Base-by-base conservation (phyloP, 2,113 vertebrate genomes). In the Nansenia antarctica region DNA sequence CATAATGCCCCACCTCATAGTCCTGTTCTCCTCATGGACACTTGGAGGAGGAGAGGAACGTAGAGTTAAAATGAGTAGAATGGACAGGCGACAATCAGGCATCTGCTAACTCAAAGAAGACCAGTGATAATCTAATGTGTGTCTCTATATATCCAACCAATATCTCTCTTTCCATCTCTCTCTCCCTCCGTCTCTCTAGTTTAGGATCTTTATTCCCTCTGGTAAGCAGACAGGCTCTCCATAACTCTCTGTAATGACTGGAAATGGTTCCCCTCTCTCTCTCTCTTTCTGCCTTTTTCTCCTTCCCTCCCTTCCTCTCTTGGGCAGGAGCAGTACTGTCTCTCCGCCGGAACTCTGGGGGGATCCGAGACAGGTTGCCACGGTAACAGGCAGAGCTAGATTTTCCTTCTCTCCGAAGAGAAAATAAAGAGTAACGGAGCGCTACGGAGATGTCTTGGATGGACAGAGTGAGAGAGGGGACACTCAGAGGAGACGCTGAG, bases 301-400 rank as follows among this genome's bases (percentile, higher is more conserved):
- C 42, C n/a, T 14, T 9, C 37, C 8, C 42, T 47, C 67, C 42
- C 31, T 45, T 11, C 62, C 31, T 70, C 58, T 87, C 82, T 88
- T 73, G 8, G 14, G n/a, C n/a, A 53, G 49, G 49, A 53, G 49
- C 35, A 37, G 35, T 5, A 5, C 35, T 37, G 35, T 37, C 35
- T 80, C 77, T 68, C 86, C 81, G 82, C 85, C 71, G 75, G 85
- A 92, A 89, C 88, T 89, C 86, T 87, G 80, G 87, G 87, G n/a
- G 87, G 89, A 89, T 88, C 87, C 87, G 89, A 87, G 88, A 88
- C 86, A 87, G 77, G 92, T 93, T 92, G 88, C 92, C 87, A 82
- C 90, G 92, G 90, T 90, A 89, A 92, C 92, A 89, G 86, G 87
- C 83, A 82, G 82, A 88, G 82, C 66, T 82, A 76, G 85, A 86